These are phyloP conservation scores for Aphaenogaster floridana DNA, from an alignment of 1,140 invertebrate species.

Conservation along the genomic window DNA sequence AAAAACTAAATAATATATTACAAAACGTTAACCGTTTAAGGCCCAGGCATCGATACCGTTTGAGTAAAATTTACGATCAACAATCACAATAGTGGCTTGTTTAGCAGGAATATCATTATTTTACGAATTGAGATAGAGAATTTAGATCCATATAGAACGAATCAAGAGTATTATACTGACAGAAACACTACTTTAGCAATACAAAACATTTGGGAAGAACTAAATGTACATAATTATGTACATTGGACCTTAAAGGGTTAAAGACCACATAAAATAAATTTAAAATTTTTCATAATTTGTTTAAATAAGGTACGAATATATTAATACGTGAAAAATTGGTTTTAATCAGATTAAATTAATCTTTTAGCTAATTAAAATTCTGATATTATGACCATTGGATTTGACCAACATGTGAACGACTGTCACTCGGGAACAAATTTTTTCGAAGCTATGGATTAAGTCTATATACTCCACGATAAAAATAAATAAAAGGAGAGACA, in stretches of 20 bases:
- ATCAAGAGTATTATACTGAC: too few species aligned
- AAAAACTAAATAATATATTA: slow-evolving; percentile 4
- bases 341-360: background rate
- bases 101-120: too few species aligned
- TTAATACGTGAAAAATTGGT: background rate
- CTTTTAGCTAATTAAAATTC: background rate
- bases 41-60: too few species aligned
- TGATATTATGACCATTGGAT: background rate
- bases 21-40: background rate
- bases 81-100: too few species aligned
- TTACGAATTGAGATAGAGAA: too few species aligned
- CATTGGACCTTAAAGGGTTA: too few species aligned
- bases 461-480: background rate
- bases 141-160: too few species aligned
- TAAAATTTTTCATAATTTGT: background rate
- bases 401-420: background rate
- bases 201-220: too few species aligned
- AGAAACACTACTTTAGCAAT: too few species aligned
- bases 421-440: background rate
- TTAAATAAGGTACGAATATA: background rate
- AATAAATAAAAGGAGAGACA: background rate
- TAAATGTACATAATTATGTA: too few species aligned
- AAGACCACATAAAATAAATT: background rate
- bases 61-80: too few species aligned
- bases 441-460: background rate